Evolutionary conservation across 1,140 invertebrate genomes (phyloP).

Genomic region (Heterodera carotae): DNA sequence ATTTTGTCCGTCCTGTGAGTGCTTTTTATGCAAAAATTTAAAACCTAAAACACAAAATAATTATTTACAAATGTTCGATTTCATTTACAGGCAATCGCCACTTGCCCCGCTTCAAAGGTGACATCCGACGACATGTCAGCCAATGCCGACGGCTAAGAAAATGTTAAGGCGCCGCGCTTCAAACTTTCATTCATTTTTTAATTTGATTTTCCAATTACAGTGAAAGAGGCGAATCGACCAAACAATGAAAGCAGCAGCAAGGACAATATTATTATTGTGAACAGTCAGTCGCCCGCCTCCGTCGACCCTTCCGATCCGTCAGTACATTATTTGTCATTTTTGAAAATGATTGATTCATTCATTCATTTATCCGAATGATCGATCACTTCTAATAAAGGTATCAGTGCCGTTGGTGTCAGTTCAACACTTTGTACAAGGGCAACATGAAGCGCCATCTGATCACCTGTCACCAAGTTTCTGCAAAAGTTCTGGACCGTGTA

Average conservation of each 20-base stretch:
- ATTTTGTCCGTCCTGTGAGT: conserved; percentile 9
- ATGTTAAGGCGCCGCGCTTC: background rate
- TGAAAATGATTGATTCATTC: too few species aligned
- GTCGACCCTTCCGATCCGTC: conserved; percentile 6
- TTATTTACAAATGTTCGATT: background rate
- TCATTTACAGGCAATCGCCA: conserved; percentile 1
- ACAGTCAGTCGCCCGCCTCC: background rate
- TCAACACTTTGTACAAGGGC: conserved; percentile 61
- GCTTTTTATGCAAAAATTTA: background rate
- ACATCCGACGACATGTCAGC: conserved; percentile 16
- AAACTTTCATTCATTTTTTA: background rate
- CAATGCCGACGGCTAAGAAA: conserved; percentile 18
- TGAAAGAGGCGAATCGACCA: background rate
- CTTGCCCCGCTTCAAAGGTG: background rate
- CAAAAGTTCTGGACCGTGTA: background rate
- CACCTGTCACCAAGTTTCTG: conserved; percentile 47
- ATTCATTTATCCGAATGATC: too few species aligned
- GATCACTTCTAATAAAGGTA: conserved; percentile 12
- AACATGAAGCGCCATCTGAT: conserved; percentile 63
- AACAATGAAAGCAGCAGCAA: background rate
- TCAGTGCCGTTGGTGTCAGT: conserved; percentile 52
- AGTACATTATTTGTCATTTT: background rate
- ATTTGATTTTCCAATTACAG: background rate
- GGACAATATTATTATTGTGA: too few species aligned
- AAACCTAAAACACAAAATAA: too few species aligned